These are phyloP conservation scores for Podarcis cretensis DNA, from an alignment of 2,113 vertebrate genomes.

Conservation along the genomic window DNA sequence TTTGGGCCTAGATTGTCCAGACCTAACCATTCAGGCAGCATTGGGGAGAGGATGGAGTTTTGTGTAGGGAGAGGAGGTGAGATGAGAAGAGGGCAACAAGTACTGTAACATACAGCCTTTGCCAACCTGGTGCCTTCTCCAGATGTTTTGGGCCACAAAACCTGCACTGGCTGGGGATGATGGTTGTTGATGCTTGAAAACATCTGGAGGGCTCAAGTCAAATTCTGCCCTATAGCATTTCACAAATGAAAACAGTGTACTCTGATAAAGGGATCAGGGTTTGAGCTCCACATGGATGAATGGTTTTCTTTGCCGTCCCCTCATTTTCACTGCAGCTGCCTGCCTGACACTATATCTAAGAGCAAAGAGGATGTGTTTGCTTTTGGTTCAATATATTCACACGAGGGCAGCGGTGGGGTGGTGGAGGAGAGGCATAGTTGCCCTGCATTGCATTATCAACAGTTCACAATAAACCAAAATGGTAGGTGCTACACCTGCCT, in stretches of 20 bases:
- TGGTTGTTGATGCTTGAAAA: too few relatives aligned
- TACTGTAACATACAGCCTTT: too few relatives aligned
- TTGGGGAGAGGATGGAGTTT: not conserved
- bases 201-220: too few relatives aligned
- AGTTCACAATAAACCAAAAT: not conserved
- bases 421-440: not conserved
- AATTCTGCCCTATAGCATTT: not conserved
- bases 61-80: not conserved
- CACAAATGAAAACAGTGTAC: not conserved
- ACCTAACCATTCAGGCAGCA: not conserved
- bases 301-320: not conserved
- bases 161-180: too few relatives aligned
- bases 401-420: rapidly evolving
- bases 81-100: not conserved
- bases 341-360: not conserved
- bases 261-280: too few relatives aligned
- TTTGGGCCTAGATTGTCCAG: rapidly evolving
- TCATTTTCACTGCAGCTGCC: not conserved
- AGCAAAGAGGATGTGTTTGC: not conserved
- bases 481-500: not conserved
- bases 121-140: too few relatives aligned
- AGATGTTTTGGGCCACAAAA: too few relatives aligned
- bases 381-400: not conserved
- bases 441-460: too few relatives aligned
- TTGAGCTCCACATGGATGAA: not conserved